Evolutionary conservation across 2,113 vertebrate species (phyloP).

Genomic region (Isurus oxyrinchus): DNA sequence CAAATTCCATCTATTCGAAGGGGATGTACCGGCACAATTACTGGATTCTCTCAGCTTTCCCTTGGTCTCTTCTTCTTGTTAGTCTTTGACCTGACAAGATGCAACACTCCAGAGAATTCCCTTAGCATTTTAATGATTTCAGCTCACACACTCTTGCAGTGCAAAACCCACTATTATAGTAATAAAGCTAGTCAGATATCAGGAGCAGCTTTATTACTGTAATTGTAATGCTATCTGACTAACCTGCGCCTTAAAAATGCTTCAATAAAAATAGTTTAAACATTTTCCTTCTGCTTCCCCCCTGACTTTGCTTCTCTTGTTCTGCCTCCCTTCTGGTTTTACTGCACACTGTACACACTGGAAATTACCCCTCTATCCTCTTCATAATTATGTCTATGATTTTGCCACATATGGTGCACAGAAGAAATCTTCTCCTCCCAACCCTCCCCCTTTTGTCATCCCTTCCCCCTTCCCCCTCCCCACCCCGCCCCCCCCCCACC

Average conservation of each 20-base stretch:
- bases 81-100: not conserved
- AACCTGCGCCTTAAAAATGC: not conserved
- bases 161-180: not conserved
- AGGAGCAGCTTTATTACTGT: not conserved
- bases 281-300: not conserved
- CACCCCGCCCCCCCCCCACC: no score
- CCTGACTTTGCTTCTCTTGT: not conserved
- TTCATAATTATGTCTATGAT: not conserved
- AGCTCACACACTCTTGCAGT: not conserved
- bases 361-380: not conserved
- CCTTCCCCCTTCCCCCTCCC: not conserved
- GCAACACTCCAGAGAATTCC: not conserved
- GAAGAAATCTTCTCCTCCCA: not conserved
- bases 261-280: conserved; percentile 20
- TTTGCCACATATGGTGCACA: not conserved
- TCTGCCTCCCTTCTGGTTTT: not conserved
- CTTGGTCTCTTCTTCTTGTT: not conserved
- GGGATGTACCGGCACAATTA: not conserved
- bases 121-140: not conserved
- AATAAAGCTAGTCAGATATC: not conserved
- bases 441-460: no score
- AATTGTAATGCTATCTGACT: conserved; percentile 14
- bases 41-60: not conserved
- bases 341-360: not conserved
- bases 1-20: not conserved